Conservation (phyloP, 2,888 invertebrate genomes). For the Heliconius ismenius region DNA sequence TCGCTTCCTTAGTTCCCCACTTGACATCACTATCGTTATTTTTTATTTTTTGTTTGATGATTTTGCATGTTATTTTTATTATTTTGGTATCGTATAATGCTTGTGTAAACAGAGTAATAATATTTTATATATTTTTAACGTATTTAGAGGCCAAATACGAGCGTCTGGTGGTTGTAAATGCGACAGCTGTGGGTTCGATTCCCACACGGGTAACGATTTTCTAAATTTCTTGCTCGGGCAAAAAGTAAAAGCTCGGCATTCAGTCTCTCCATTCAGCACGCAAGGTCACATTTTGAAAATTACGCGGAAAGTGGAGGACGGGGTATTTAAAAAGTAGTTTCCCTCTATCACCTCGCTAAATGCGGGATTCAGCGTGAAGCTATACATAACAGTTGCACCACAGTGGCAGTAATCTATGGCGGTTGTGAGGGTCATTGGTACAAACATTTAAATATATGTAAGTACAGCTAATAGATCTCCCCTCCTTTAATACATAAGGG, state of each 20-base stretch:
- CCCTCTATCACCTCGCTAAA: no score
- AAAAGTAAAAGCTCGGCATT: no score
- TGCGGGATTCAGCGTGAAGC: no score
- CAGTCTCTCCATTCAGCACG: no score
- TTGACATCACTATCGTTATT: slow-evolving; percentile 22
- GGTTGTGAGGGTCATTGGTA: no score
- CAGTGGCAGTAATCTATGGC: no score
- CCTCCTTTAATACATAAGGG: background rate
- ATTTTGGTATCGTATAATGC: background rate
- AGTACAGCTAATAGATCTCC: background rate
- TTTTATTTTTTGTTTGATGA: slow-evolving; percentile 18
- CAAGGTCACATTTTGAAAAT: no score
- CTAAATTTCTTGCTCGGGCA: background rate
- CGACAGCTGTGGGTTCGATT: background rate
- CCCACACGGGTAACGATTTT: background rate
- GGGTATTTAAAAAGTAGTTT: no score
- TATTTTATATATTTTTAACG: background rate
- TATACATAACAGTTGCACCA: no score
- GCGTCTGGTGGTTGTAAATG: background rate
- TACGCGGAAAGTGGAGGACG: no score
- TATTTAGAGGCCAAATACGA: background rate
- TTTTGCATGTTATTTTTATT: slow-evolving; percentile 24
- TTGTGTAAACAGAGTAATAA: background rate
- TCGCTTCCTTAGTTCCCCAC: slow-evolving; percentile 18
- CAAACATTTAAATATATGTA: no score